Base-by-base conservation (phyloP, 2,113 vertebrate genomes). In the Atractosteus spatula region DNA sequence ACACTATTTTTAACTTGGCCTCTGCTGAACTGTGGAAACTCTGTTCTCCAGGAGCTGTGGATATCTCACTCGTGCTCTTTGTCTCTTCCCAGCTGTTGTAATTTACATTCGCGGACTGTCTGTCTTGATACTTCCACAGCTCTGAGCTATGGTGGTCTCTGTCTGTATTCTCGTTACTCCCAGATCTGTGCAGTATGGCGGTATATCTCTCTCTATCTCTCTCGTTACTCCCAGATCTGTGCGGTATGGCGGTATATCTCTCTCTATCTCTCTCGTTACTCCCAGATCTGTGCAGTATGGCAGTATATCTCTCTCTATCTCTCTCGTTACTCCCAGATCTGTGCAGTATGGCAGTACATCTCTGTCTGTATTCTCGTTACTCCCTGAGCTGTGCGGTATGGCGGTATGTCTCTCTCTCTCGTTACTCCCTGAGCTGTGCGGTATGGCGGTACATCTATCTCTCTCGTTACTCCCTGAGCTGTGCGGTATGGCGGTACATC, bases 351-450 rank as follows among this genome's bases (percentile, higher is more conserved):
- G 7, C 17, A 1, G 2, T 57, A n/a, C 17, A 29, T 1, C 7
- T 11, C 10, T n/a, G 16, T 54, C 13, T 29, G 1, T 29, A 0
- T 62, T n/a, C 56, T 56, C 57, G 67, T 74, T 82, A 69, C 47
- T 62, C 8, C 78, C 91, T 90, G 78, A 78, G 55, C 76, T 85
- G 7, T 92, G 89, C n/a, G 86, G 17, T 29, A 29, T 29, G 17
- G 17, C 17, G 17, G 17, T 29, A 29, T 62, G n/a, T 5, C 3
- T 62, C n/a, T 69, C 4, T 63, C 42, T 16, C 8, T 69, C 29
- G 45, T 44, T 16, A 4, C 65, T 1, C 17, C 11, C 11, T 8
- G n/a, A 29, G 45, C 8, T 8, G 16, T 67, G 8, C 17, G 17
- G 17, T 29, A 29, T 70, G 41, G 1, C 41, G 3, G 7, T 57